Conservation (phyloP, 2,797 vertebrate species). For the Hemibagrus guttatus region DNA sequence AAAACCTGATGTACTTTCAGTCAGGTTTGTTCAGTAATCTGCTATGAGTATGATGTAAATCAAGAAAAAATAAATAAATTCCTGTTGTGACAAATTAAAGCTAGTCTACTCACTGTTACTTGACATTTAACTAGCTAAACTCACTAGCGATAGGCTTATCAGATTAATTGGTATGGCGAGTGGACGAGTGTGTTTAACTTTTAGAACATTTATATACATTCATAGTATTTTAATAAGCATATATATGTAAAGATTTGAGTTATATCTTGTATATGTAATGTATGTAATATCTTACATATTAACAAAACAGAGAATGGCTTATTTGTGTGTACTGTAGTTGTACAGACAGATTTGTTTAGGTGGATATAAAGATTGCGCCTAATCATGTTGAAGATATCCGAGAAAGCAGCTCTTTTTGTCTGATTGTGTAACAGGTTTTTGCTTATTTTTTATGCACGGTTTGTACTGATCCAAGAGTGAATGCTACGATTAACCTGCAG, state of each 20-base stretch:
- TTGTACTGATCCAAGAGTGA: background rate
- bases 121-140: background rate
- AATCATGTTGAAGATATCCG: background rate
- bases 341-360: too few species aligned
- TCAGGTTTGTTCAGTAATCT: background rate
- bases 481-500: constrained; percentile 13
- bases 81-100: background rate
- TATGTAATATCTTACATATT: background rate
- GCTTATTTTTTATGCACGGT: background rate
- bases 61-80: background rate
- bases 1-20: background rate
- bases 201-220: background rate
- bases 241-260: background rate
- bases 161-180: background rate
- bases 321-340: background rate
- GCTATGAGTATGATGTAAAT: background rate
- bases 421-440: background rate
- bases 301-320: background rate
- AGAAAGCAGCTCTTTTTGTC: background rate
- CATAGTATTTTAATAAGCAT: background rate
- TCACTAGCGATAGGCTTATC: background rate
- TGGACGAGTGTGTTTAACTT: background rate
- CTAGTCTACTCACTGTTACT: background rate
- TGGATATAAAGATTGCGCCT: background rate
- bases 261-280: background rate